phyloP scores from a whole-genome alignment of 2,797 vertebrate species.

The Todus mexicanus region DNA sequence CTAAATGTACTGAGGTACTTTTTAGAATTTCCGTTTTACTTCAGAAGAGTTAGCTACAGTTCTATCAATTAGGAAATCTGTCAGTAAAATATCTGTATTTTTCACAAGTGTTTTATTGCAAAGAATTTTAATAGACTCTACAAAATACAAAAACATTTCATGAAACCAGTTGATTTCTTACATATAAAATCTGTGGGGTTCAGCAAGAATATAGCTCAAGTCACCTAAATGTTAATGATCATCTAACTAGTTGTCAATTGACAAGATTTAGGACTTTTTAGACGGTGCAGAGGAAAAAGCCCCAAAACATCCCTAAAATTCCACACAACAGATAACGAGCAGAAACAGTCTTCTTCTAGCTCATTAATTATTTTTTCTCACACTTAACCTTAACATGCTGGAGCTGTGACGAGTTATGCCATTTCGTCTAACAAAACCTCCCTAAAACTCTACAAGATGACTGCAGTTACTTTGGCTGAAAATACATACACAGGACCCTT shows the following conservation, averaged over 20 bases:
- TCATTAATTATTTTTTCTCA: neutral
- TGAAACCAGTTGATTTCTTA: neutral
- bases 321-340: neutral
- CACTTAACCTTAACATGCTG: neutral
- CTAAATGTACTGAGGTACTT: neutral
- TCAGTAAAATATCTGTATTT: neutral
- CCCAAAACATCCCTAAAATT: accelerated
- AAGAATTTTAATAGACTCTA: neutral
- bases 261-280: neutral
- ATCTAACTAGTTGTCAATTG: neutral
- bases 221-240: neutral
- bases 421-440: neutral
- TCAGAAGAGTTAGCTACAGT: neutral
- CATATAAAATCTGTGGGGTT: neutral
- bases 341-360: neutral
- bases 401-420: neutral
- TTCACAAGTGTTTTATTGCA: neutral
- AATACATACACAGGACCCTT: neutral
- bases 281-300: neutral
- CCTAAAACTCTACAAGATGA: neutral
- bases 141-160: neutral
- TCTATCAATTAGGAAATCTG: neutral
- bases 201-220: neutral
- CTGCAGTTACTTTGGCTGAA: neutral
- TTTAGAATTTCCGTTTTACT: neutral